Evolutionary conservation across 2,113 vertebrate species (phyloP).

Genomic region (Sylvietta virens): DNA sequence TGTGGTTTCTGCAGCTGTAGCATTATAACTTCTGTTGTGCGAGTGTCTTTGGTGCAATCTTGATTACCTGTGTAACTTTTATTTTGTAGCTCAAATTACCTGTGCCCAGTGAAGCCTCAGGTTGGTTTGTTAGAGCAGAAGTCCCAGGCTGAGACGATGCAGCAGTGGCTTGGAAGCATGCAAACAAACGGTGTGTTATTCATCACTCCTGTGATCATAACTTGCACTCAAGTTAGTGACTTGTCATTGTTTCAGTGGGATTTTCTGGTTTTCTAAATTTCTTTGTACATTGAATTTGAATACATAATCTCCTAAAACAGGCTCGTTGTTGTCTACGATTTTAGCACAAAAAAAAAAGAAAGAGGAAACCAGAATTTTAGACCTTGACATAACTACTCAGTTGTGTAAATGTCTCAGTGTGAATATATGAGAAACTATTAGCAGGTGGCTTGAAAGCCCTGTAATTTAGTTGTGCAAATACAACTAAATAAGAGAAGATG

Average conservation of each 20-base stretch:
- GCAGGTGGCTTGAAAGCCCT: not conserved
- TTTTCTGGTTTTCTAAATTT: not conserved
- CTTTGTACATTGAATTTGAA: not conserved
- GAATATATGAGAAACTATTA: not conserved
- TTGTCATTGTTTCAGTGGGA: not conserved
- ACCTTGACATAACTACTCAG: not conserved
- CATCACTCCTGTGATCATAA: not conserved
- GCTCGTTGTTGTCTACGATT: not conserved
- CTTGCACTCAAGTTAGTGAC: not conserved
- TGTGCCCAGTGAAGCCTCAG: conserved; percentile 69
- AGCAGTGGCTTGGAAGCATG: conserved; percentile 84
- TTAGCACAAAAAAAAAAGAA: not conserved
- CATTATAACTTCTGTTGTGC: not conserved
- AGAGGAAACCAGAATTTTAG: not conserved
- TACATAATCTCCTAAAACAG: not conserved
- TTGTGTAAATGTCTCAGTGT: not conserved
- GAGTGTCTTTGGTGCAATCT: not conserved
- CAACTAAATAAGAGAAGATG: not conserved
- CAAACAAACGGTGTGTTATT: conserved; percentile 58
- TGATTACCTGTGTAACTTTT: not conserved
- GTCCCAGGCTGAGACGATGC: conserved; percentile 76
- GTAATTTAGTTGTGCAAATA: not conserved
- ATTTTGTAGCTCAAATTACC: conserved; percentile 75
- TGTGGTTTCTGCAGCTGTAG: not conserved
- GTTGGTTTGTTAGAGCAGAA: conserved; percentile 74